phyloP scores from a whole-genome alignment of 1,140 invertebrate species.

The Phymastichus coffea region DNA sequence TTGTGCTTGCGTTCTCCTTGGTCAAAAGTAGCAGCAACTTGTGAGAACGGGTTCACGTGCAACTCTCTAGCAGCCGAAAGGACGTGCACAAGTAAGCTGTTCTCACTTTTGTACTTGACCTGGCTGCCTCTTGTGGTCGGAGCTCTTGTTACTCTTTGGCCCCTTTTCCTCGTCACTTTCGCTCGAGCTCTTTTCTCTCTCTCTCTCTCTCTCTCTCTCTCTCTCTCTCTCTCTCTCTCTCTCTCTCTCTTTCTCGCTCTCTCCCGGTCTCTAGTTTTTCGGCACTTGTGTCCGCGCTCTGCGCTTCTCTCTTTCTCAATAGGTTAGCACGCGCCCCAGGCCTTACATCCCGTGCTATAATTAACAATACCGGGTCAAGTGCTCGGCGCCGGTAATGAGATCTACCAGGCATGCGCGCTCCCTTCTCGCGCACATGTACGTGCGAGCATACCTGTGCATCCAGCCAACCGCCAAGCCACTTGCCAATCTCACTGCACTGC shows the following conservation, averaged over 20 bases:
- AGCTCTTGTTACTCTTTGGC: constrained; percentile 14
- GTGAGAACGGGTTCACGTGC: constrained; percentile 10
- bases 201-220: no score
- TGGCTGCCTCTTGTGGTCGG: constrained; percentile 8
- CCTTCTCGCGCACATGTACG: constrained; percentile 9
- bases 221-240: no score
- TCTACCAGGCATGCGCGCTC: constrained; percentile 36
- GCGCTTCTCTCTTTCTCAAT: constrained; percentile 3
- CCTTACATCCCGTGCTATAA: constrained; percentile 35
- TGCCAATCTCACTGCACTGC: constrained; percentile 16
- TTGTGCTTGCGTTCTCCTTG: no score
- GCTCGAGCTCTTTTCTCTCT: no score
- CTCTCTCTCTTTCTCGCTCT: no score
- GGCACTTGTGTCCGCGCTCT: no score
- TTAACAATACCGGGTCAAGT: constrained; percentile 49
- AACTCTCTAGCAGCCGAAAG: constrained; percentile 26
- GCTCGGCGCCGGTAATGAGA: constrained; percentile 41
- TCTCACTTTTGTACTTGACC: constrained; percentile 38
- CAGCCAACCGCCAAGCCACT: constrained; percentile 9
- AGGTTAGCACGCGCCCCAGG: constrained; percentile 29
- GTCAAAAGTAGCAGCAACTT: constrained; percentile 8
- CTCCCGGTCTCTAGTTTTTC: no score
- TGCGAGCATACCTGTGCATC: neutral
- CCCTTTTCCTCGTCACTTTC: constrained; percentile 8
- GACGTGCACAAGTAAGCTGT: constrained; percentile 48